Base-by-base conservation (phyloP, 2,797 vertebrate species). In the Nannoperca australis region DNA sequence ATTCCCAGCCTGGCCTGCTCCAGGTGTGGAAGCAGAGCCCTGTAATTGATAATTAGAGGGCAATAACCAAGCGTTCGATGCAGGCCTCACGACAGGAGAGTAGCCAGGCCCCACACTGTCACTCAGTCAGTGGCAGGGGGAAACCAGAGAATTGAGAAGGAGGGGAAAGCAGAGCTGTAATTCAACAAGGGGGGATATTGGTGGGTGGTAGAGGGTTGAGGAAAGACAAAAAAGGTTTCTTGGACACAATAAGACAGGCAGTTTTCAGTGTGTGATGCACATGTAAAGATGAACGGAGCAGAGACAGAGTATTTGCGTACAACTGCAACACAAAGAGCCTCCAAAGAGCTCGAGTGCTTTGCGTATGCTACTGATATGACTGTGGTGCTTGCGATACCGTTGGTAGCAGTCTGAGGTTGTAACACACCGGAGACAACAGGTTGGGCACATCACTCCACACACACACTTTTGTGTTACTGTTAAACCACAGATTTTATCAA, bases 21-120 rank as follows among this genome's bases (percentile, higher is more conserved):
- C 94, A 95, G 94, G 95, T 95, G 94, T 92, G 91, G 90, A 93
- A 81, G 89, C 80, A 59, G 76, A 88, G 88, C 85, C 78, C 87
- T 71, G 68, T 95, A 94, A 95, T 95, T 95, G 94, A 94, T 95
- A 94, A 95, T 95, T 94, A 95, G 90, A 76, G 92, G 92, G 90
- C 91, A 93, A 93, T 94, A 93, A 94, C 89, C 89, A 88, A 58
- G 76, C 56, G 70, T 86, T 92, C 82, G 76, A 65, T 83, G 85
- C 76, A 72, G 86, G 81, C 90, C 87, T 88, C 81, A 83, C 78
- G 76, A 88, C 85, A 92, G 89, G 90, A 89, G 86, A 88, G 86
- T 77, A 58, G 75, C 84, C 78, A 58, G 87, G 81, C 90, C 86
- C 82, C 75, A 87, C 83, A 78, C 88, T 87, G 90, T 86, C 91